A percentile compares a stretch with the other conserved stretches of the same genome.
These are phyloP conservation scores for Brachyhypopomus occidentalis DNA, from an alignment of 2,113 vertebrate species.

Conservation along the genomic window DNA sequence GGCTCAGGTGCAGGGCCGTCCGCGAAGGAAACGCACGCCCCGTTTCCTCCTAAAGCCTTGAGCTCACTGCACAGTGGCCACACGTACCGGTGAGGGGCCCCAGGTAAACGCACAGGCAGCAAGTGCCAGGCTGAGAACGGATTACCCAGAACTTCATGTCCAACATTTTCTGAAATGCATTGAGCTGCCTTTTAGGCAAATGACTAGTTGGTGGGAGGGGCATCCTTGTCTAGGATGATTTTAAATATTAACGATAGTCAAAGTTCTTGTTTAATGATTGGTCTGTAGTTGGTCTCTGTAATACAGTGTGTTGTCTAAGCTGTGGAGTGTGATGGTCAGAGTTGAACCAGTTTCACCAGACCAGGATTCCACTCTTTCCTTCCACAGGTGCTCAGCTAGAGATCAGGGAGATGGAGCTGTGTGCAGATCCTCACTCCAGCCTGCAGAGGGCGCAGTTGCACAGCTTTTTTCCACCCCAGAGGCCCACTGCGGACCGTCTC, in stretches of 20 bases:
- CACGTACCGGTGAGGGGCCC: constrained; percentile 71
- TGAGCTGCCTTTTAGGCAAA: no score
- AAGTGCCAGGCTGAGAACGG: neutral
- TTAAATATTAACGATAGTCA: no score
- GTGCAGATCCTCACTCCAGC: constrained; percentile 47
- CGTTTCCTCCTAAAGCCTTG: constrained; percentile 80
- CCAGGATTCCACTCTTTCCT: constrained; percentile 12
- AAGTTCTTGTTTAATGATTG: no score
- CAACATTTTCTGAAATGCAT: no score
- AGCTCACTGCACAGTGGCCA: constrained; percentile 66
- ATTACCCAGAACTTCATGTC: no score
- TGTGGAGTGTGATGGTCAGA: no score
- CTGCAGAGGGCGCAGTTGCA: constrained; percentile 57
- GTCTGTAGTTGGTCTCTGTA: no score
- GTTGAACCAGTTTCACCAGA: no score
- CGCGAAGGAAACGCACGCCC: constrained; percentile 74
- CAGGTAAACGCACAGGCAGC: constrained; percentile 56
- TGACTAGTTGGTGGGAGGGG: no score
- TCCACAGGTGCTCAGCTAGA: constrained; percentile 63
- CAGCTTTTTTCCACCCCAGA: constrained; percentile 57
- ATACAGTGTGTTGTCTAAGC: no score
- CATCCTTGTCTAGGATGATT: no score
- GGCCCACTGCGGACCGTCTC: constrained; percentile 32
- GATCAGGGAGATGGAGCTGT: constrained; percentile 61
- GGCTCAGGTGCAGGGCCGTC: constrained; percentile 65